Evolutionary conservation across 2,113 vertebrate species (phyloP), one percentile per base, ranked within the genome.

Genomic region (Glaucidium brasilianum): DNA sequence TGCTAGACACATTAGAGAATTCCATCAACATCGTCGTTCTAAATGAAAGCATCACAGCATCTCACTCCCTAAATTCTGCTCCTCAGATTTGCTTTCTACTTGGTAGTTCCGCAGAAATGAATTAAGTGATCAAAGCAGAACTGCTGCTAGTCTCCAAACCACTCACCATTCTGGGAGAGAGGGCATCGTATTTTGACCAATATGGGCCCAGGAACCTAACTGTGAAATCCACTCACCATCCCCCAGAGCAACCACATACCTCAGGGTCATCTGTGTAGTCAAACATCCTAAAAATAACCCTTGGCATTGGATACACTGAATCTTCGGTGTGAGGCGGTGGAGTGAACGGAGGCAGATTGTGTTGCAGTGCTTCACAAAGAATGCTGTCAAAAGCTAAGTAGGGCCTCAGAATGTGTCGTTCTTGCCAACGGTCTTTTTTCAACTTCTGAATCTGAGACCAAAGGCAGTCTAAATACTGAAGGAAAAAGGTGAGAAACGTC

Each of bases 231-330:
- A 9, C 37, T 62, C 53, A 41, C 35, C 60, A 68, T 7, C 6
- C 21, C 26, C 10, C 10, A n/a, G 5, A 67, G 56, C 27, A 27
- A 27, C 45, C 22, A 85, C 85, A 2, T 96, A 99, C 99, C 99
- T 99, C 99, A 0, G 99, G 99, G 78, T 99, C 99, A 66, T 99
- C 99, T 0, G 99, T 99, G 98, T 99, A 99, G 98, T 99, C 99
- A 75, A 99, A 99, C 99, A 99, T 99, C 80, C 99, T 98, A 95
- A 99, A 99, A 95, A 99, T 98, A 75, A 99, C 99, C 34, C 97
- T 97, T 41, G 99, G 99, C 98, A 99, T 98, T 0, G 99, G 99
- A 95, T 99, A 99, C 26, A 98, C 93, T 0, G 99, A 99, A 37
- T 99, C 99, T 22, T 99, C 98, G 1, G 99, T 99, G 97, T 99